Base-by-base conservation (phyloP, 2,797 vertebrate genomes). In the Clangula hyemalis region DNA sequence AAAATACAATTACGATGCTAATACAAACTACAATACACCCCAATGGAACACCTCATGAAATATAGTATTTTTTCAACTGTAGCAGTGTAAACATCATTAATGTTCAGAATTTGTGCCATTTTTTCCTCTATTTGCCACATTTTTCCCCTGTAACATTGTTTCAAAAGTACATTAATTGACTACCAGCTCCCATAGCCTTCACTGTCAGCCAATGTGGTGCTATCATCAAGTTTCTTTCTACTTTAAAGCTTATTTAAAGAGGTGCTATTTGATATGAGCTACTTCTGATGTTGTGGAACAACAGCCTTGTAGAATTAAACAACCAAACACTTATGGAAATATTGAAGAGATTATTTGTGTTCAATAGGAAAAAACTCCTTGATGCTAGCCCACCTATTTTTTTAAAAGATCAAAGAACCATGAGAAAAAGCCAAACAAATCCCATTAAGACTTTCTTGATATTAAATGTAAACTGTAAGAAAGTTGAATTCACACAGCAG, bases 221-320 rank as follows among this genome's bases (percentile, higher is more conserved):
- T 74, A 92, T 78, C 57, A 93, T 77, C 57, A 91, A 92, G 60
- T 41, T 4, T 93, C 28, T 81, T 82, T 88, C 56, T 65, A 61
- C 51, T 61, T 49, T 57, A 87, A 18, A 85, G 28, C 43, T 38
- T 43, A 21, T 54, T 83, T 90, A 85, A 76, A 25, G 45, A 92
- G 51, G 45, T 90, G n/a, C 53, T 69, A 36, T 78, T 88, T 86
- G 39, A 77, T 57, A 70, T 45, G 80, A 91, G 21, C 41, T 58
- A 64, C 56, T 43, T 87, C 85, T 94, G 68, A 93, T 61, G 24
- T 18, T 92, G 49, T 66, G 38, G 30, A 90, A 91, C 51, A 93
- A 76, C n/a, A 95, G 43, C 53, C 36, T 28, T 76, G 51, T 70
- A 90, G 93, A 90, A 95, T 77, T 32, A 93, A 77, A 68, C 41